A percentile compares a stretch with the other conserved stretches of the same genome.
These are phyloP conservation scores for Chrysopilus asiliformis DNA, from an alignment of 2,888 invertebrate genomes.

Conservation along the genomic window DNA sequence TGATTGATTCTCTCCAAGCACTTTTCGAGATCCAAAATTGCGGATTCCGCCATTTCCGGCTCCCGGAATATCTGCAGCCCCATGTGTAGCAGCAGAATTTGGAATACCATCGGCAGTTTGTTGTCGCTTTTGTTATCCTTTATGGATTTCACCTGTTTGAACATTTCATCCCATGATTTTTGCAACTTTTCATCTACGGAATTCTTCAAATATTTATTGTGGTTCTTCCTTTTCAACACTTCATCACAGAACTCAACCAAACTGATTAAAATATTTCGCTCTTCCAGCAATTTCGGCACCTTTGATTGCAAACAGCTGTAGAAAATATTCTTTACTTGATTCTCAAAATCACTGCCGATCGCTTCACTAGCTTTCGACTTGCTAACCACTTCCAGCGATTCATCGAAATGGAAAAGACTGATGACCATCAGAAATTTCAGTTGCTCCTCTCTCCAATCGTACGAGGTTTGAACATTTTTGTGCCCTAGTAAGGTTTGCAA, in stretches of 20 bases:
- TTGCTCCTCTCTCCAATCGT: constrained; percentile 50
- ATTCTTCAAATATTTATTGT: constrained; percentile 40
- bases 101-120: constrained; percentile 49
- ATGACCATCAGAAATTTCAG: constrained; percentile 50
- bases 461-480: constrained; percentile 26
- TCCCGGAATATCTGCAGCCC: constrained; percentile 60
- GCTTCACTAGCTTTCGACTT: constrained; percentile 32
- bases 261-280: constrained; percentile 44
- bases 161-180: constrained; percentile 50
- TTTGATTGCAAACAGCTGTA: constrained; percentile 56
- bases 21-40: constrained; percentile 56
- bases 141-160: constrained; percentile 21
- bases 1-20: constrained; percentile 50
- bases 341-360: constrained; percentile 40
- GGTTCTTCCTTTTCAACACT: constrained; percentile 39
- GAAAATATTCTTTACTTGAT: constrained; percentile 52
- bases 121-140: constrained; percentile 17
- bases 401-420: constrained; percentile 47
- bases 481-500: constrained; percentile 37
- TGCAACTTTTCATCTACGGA: constrained; percentile 43
- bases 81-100: constrained; percentile 56
- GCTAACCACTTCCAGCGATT: constrained; percentile 24
- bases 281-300: constrained; percentile 47
- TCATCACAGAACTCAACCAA: constrained; percentile 45
- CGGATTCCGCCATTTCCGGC: constrained; percentile 51